A percentile compares a stretch with the other conserved stretches of the same genome.
These are phyloP conservation scores for Dolomedes plantarius DNA, from an alignment of 2,888 invertebrate genomes.

Conservation along the genomic window DNA sequence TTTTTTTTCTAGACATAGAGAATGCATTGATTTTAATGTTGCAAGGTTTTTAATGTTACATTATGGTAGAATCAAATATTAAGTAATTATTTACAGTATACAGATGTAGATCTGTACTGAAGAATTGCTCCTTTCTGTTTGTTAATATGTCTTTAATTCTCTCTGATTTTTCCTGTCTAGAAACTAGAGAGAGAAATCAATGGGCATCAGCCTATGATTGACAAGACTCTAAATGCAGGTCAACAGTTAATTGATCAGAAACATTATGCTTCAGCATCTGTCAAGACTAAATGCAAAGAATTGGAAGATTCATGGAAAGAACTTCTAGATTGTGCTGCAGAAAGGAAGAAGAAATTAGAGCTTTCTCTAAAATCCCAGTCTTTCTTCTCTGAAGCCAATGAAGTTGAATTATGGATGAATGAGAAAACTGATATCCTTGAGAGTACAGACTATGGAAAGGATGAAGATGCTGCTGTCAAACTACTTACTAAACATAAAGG, in stretches of 20 bases:
- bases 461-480: slow-evolving; percentile 93
- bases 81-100: too few species aligned
- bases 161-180: too few species aligned
- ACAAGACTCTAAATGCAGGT: slow-evolving; percentile 88
- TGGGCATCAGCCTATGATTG: slow-evolving; percentile 90
- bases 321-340: slow-evolving; percentile 83
- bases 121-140: too few species aligned
- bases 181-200: slow-evolving; percentile 92
- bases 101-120: too few species aligned
- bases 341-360: slow-evolving; percentile 87
- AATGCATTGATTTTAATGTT: too few species aligned
- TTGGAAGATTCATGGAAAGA: slow-evolving; percentile 86
- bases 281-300: slow-evolving; percentile 84
- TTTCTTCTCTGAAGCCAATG: slow-evolving; percentile 92
- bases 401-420: slow-evolving; percentile 94
- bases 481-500: slow-evolving; percentile 96
- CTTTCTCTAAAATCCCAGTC: slow-evolving; percentile 92
- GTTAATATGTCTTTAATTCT: too few species aligned
- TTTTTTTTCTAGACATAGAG: too few species aligned
- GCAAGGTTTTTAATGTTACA: too few species aligned
- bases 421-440: slow-evolving; percentile 89
- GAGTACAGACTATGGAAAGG: slow-evolving; percentile 91
- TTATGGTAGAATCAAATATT: too few species aligned
- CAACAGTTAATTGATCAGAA: slow-evolving; percentile 84
- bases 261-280: slow-evolving; percentile 86